Evolutionary conservation across 2,113 vertebrate genomes (phyloP).

Genomic region (Nycticorax nycticorax): DNA sequence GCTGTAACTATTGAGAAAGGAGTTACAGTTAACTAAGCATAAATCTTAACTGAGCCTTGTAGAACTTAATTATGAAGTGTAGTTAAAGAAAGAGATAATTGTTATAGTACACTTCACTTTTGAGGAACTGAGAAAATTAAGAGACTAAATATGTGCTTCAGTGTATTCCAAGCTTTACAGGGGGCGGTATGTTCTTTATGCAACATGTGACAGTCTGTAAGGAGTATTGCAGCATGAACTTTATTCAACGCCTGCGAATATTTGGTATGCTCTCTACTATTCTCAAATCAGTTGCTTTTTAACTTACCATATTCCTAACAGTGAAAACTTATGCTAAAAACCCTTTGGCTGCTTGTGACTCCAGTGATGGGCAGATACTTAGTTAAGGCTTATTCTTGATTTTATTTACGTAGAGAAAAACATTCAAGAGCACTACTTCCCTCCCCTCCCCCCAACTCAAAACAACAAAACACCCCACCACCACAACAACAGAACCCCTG

Average conservation of each 20-base stretch:
- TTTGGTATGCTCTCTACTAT: not conserved
- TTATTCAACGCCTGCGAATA: not conserved
- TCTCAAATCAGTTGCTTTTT: not conserved
- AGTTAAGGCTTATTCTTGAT: not conserved
- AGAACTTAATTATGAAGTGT: not conserved
- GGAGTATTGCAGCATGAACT: not conserved
- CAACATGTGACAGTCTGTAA: not conserved
- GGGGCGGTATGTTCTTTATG: not conserved
- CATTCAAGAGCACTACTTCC: not conserved
- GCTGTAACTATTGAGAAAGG: not conserved
- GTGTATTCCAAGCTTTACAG: not conserved
- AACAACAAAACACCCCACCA: not conserved
- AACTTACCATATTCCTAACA: not conserved
- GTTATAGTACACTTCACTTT: not conserved
- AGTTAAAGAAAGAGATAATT: not conserved
- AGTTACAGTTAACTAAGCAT: not conserved
- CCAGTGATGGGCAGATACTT: not conserved
- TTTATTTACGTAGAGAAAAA: not conserved
- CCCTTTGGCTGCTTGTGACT: not conserved
- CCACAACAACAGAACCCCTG: not conserved
- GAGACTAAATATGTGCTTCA: not conserved
- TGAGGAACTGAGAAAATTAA: not conserved
- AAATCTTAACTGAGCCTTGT: not conserved
- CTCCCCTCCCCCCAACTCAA: not conserved
- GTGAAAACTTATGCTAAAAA: not conserved